These are phyloP conservation scores for Drosophila peninsularis DNA, from an alignment of 2,888 invertebrate species.

Conservation along the genomic window DNA sequence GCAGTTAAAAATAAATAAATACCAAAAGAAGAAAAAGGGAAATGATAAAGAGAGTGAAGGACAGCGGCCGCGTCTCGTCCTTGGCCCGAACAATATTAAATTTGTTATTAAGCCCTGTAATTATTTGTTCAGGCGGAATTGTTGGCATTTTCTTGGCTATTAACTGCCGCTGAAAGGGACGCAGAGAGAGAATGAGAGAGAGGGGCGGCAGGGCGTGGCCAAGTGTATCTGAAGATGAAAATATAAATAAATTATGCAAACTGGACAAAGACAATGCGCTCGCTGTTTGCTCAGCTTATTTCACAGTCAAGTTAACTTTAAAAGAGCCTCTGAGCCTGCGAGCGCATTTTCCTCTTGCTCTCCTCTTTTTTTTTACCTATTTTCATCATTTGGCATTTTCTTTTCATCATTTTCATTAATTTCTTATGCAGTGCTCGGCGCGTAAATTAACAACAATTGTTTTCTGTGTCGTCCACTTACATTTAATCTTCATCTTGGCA, in stretches of 20 bases:
- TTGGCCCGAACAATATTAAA: slow-evolving; percentile 69
- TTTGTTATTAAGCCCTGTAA: slow-evolving; percentile 79
- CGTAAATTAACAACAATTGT: slow-evolving; percentile 79
- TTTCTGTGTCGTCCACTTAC: slow-evolving; percentile 71
- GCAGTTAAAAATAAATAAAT: slow-evolving; percentile 21
- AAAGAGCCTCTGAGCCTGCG: slow-evolving; percentile 55
- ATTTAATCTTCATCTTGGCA: slow-evolving; percentile 73
- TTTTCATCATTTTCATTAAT: slow-evolving; percentile 66
- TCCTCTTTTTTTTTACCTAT: neutral
- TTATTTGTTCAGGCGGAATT: slow-evolving; percentile 72
- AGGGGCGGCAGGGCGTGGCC: neutral
- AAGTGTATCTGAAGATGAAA: slow-evolving; percentile 42
- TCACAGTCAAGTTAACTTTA: slow-evolving; percentile 78
- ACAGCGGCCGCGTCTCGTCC: slow-evolving; percentile 35
- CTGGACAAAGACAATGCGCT: slow-evolving; percentile 76
- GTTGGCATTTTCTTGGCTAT: slow-evolving; percentile 65
- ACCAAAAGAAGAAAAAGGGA: neutral
- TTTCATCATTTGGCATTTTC: slow-evolving; percentile 13
- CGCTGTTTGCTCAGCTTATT: slow-evolving; percentile 71
- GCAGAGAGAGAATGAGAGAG: neutral
- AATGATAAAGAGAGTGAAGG: neutral
- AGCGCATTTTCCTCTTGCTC: neutral
- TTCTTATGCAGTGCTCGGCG: slow-evolving; percentile 68
- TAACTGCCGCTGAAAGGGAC: slow-evolving; percentile 38
- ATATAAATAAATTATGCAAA: slow-evolving; percentile 76